Evolutionary conservation across 1,140 invertebrate genomes (phyloP).

Genomic region (Drosophila mojavensis): DNA sequence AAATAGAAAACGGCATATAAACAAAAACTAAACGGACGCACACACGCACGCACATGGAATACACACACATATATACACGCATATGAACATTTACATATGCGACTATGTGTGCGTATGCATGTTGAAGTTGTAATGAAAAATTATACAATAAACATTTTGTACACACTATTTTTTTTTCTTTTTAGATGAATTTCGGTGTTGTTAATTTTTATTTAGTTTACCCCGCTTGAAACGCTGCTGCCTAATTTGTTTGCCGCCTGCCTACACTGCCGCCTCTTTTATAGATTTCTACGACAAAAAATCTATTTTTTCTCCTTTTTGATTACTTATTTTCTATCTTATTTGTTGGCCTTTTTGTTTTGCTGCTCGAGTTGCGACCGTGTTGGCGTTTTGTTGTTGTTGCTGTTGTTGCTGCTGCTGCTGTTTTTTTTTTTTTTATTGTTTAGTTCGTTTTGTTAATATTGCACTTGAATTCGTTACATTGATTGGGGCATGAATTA

Average conservation of each 20-base stretch:
- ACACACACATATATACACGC: slow-evolving; percentile 11
- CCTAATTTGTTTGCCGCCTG: slow-evolving; percentile 26
- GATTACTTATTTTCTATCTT: slow-evolving; percentile 10
- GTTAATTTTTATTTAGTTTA: slow-evolving; percentile 21
- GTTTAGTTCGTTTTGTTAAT: slow-evolving; percentile 37
- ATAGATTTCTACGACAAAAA: slow-evolving; percentile 12
- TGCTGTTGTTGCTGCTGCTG: background rate
- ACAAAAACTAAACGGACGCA: slow-evolving; percentile 57
- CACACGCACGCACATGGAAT: slow-evolving; percentile 6
- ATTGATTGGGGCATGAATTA: slow-evolving; percentile 38
- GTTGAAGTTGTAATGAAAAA: slow-evolving; percentile 48
- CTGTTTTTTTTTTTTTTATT: slow-evolving; percentile 36
- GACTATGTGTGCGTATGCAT: slow-evolving; percentile 12
- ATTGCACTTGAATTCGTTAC: slow-evolving; percentile 59
- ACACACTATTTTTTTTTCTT: slow-evolving; percentile 37
- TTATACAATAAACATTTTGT: slow-evolving; percentile 77
- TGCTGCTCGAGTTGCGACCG: slow-evolving; percentile 39
- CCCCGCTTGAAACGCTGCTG: slow-evolving; percentile 14
- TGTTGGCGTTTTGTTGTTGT: slow-evolving; percentile 32
- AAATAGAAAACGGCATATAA: slow-evolving; percentile 48
- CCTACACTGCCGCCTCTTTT: slow-evolving; percentile 25
- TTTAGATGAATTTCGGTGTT: slow-evolving; percentile 11
- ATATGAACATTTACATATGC: slow-evolving; percentile 15
- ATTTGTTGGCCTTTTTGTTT: slow-evolving; percentile 46
- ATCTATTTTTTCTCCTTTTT: slow-evolving; percentile 3